Conservation (phyloP, 2,888 invertebrate genomes). For the Metopia argyrocephala region DNA sequence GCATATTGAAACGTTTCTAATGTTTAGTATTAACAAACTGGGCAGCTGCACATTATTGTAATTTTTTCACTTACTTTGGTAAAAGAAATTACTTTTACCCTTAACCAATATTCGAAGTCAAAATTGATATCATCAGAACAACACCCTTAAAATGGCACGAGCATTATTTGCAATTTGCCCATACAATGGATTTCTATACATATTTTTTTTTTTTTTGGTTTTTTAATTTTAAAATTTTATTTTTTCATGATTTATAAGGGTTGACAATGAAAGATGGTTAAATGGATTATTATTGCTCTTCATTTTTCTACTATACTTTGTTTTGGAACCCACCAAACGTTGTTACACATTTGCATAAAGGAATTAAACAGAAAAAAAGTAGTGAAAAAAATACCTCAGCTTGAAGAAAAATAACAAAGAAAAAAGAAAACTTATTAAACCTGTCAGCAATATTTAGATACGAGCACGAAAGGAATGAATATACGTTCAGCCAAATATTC, state of each 20-base stretch:
- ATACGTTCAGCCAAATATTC: too few species aligned
- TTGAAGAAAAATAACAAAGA: conserved; percentile 28
- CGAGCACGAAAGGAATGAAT: background rate
- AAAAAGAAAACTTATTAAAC: conserved; percentile 54
- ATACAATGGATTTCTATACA: background rate
- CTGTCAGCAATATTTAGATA: conserved; percentile 52
- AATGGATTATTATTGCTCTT: conserved; percentile 43
- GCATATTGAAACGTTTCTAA: too few species aligned
- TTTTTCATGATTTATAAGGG: conserved; percentile 56
- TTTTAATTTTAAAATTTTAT: conserved; percentile 5
- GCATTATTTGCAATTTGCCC: background rate
- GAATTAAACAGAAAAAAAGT: conserved; percentile 17
- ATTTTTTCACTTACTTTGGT: too few species aligned
- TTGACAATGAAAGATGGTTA: conserved; percentile 59
- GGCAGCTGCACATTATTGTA: too few species aligned
- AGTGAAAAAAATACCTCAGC: conserved; percentile 53
- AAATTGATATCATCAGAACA: background rate
- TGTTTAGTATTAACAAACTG: too few species aligned
- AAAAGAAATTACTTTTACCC: background rate
- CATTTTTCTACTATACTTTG: background rate
- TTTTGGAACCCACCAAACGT: conserved; percentile 22
- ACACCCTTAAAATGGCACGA: conserved; percentile 15
- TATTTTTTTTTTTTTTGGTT: background rate
- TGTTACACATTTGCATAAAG: conserved; percentile 62
- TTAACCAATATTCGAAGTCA: background rate